A percentile compares a stretch with the other conserved stretches of the same genome.
Evolutionary conservation across 2,113 vertebrate genomes (phyloP).

Genomic region (Mirza zaza): DNA sequence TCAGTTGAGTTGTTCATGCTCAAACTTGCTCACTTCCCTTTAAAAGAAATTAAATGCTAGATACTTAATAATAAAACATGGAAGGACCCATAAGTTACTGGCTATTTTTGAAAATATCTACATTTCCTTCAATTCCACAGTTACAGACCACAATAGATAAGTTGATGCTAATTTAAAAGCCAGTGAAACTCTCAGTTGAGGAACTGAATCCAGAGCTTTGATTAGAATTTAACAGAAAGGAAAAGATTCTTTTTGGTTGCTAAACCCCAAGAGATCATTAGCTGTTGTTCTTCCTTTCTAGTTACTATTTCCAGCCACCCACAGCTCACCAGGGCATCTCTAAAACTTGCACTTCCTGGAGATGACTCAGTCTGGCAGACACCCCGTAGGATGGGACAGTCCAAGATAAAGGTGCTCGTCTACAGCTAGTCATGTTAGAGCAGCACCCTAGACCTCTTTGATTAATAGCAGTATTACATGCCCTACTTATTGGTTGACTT

Average conservation of each 20-base stretch:
- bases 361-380: not conserved
- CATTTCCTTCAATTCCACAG: not conserved
- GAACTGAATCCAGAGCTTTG: conserved; percentile 7
- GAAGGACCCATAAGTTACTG: not conserved
- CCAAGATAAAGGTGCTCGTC: not conserved
- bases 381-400: not conserved
- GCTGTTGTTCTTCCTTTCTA: not conserved
- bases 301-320: conserved; percentile 5
- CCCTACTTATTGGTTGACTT: not conserved
- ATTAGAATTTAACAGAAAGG: conserved; percentile 28
- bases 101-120: not conserved
- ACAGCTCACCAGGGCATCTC: not conserved
- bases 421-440: not conserved
- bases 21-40: not conserved
- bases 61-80: not conserved
- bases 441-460: not conserved
- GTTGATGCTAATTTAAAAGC: not conserved
- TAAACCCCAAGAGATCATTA: not conserved
- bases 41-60: not conserved
- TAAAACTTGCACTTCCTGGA: not conserved
- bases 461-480: not conserved
- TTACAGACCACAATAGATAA: not conserved
- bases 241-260: not conserved
- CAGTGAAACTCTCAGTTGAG: not conserved
- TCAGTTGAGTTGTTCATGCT: not conserved